Percentiles rank a stretch among this genome's conserved stretches.
phyloP scores from a whole-genome alignment of 92 coral and sea anemone genomes.

The Metridium senile region DNA sequence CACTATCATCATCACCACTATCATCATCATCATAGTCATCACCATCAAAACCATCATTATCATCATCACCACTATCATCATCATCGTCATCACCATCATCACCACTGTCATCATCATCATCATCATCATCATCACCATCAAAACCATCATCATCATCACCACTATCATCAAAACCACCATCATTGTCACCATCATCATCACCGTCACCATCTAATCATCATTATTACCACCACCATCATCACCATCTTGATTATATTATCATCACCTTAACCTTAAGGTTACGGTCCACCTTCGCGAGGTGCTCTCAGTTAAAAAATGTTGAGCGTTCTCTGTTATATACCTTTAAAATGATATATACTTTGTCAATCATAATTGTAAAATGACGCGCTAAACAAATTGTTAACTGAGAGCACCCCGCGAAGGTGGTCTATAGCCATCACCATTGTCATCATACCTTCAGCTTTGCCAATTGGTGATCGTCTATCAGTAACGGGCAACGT shows the following conservation, averaged over 20 bases:
- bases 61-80: not conserved
- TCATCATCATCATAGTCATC: not conserved
- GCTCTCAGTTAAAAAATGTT: too few species aligned
- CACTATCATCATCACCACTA: not conserved
- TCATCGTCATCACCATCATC: not conserved
- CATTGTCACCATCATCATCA: not conserved
- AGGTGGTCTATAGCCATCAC: not conserved
- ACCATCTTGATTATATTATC: not conserved
- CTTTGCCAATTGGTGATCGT: constrained; percentile 59
- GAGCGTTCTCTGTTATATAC: too few species aligned
- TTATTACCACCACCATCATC: not conserved
- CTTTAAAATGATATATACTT: too few species aligned
- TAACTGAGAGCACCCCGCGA: too few species aligned
- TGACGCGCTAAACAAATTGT: too few species aligned
- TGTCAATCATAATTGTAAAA: too few species aligned
- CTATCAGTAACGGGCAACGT: constrained; percentile 42
- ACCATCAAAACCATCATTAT: not conserved
- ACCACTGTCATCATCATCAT: not conserved
- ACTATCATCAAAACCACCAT: not conserved
- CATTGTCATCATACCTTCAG: constrained; percentile 56
- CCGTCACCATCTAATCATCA: not conserved
- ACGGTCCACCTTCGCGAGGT: too few species aligned
- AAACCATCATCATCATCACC: not conserved
- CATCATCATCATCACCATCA: not conserved
- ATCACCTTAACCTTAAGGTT: too few species aligned